These are phyloP conservation scores for Euclidia mi DNA, from an alignment of 2,888 invertebrate species.

Conservation along the genomic window DNA sequence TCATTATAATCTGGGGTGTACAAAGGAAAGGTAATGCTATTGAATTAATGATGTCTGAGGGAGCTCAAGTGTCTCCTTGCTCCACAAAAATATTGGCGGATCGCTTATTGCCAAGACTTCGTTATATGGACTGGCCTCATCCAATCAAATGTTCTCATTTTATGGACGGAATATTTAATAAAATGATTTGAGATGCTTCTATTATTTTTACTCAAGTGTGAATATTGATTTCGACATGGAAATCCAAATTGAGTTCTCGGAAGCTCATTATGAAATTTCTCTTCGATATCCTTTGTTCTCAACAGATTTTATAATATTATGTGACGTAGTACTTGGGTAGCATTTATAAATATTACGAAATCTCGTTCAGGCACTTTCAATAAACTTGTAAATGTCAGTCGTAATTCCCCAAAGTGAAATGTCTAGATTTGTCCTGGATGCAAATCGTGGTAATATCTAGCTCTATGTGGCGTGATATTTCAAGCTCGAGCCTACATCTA, in stretches of 20 bases:
- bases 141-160: conserved; percentile 48
- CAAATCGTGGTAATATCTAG: conserved; percentile 8
- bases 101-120: conserved; percentile 37
- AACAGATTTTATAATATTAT: background rate
- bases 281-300: conserved; percentile 8
- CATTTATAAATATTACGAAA: no score
- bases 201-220: conserved; percentile 42
- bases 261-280: conserved; percentile 19
- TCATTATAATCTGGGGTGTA: conserved; percentile 50
- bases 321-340: background rate
- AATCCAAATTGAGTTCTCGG: conserved; percentile 31
- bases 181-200: conserved; percentile 35
- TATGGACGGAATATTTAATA: conserved; percentile 36
- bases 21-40: conserved; percentile 55
- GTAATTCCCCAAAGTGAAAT: background rate
- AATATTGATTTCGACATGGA: conserved; percentile 39
- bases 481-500: background rate
- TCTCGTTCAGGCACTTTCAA: no score
- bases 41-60: conserved; percentile 60
- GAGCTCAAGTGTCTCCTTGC: conserved; percentile 35
- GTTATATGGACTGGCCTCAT: conserved; percentile 39
- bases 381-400: background rate
- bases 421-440: background rate
- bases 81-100: conserved; percentile 36
- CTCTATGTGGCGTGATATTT: conserved; percentile 1